Conservation (phyloP, 2,113 vertebrate genomes). For the Nothobranchius kuhntae region DNA sequence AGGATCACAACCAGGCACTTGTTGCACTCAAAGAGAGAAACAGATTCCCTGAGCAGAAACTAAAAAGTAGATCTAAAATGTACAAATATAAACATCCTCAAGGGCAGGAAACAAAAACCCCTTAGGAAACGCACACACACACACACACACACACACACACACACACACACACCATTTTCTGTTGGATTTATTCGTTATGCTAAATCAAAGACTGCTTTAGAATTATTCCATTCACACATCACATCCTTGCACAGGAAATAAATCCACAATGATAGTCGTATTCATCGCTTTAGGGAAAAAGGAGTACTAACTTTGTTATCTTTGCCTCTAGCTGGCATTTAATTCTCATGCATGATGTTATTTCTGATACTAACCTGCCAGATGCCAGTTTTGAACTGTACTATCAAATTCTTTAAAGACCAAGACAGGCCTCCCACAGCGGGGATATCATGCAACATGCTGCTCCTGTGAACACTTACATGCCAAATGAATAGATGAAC, state of each 20-base stretch:
- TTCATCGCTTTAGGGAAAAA: constrained; percentile 49
- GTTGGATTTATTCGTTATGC: constrained; percentile 34
- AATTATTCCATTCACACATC: constrained; percentile 28
- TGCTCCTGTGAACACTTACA: constrained; percentile 42
- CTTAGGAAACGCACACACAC: too few relatives aligned
- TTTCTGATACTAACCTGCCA: constrained; percentile 23
- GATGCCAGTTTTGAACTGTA: constrained; percentile 5
- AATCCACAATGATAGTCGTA: constrained; percentile 52
- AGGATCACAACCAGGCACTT: too few relatives aligned
- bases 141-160: too few relatives aligned
- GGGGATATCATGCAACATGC: constrained; percentile 33
- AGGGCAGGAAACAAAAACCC: background rate
- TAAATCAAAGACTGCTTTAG: background rate
- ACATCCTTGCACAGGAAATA: constrained; percentile 59
- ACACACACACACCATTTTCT: constrained; percentile 9
- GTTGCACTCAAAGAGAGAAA: too few relatives aligned
- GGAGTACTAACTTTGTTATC: constrained; percentile 17
- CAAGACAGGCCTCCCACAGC: constrained; percentile 33
- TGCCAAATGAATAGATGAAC: constrained; percentile 39
- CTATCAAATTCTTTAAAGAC: constrained; percentile 22
- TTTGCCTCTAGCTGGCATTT: constrained; percentile 16
- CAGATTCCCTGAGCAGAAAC: too few relatives aligned
- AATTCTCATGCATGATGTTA: constrained; percentile 18
- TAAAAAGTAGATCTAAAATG: too few relatives aligned
- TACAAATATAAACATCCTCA: background rate